phyloP scores from a whole-genome alignment of 2,888 invertebrate genomes.

The Bellardia pandia region DNA sequence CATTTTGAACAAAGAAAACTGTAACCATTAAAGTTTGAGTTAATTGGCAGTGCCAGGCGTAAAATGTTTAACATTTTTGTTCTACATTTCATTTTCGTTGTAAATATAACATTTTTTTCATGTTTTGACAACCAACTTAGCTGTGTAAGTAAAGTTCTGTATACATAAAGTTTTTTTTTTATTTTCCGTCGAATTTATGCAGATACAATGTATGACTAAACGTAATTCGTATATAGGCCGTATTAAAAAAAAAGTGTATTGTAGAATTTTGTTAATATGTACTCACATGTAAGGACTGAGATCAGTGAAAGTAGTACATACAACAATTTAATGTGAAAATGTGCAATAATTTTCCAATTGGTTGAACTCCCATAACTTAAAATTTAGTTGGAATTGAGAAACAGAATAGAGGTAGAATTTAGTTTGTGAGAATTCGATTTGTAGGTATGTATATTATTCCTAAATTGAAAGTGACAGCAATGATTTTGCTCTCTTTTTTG shows the following conservation, averaged over 20 bases:
- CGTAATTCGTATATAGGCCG: constrained; percentile 34
- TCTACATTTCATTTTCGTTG: constrained; percentile 42
- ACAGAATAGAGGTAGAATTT: too few species aligned
- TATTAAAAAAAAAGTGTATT: constrained; percentile 5
- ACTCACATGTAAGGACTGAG: background rate
- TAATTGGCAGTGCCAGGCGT: constrained; percentile 63
- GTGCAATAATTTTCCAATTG: too few species aligned
- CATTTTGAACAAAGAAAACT: constrained; percentile 36
- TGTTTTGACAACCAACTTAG: background rate
- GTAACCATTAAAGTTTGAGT: constrained; percentile 21
- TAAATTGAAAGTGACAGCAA: too few species aligned
- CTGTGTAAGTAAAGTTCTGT: background rate
- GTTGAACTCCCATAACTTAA: too few species aligned
- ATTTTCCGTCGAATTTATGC: constrained; percentile 21
- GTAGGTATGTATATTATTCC: too few species aligned
- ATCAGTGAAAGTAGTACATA: background rate
- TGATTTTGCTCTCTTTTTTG: too few species aligned
- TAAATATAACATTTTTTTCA: background rate
- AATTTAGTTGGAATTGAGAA: too few species aligned
- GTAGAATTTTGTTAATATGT: constrained; percentile 14
- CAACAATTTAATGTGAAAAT: background rate
- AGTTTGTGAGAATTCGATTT: too few species aligned
- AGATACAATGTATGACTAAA: constrained; percentile 48
- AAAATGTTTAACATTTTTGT: constrained; percentile 52
- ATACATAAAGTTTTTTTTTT: background rate